Evolutionary conservation across 1,140 invertebrate genomes (phyloP), one percentile per base, ranked within the genome.

Genomic region (Leptinotarsa lineolata): DNA sequence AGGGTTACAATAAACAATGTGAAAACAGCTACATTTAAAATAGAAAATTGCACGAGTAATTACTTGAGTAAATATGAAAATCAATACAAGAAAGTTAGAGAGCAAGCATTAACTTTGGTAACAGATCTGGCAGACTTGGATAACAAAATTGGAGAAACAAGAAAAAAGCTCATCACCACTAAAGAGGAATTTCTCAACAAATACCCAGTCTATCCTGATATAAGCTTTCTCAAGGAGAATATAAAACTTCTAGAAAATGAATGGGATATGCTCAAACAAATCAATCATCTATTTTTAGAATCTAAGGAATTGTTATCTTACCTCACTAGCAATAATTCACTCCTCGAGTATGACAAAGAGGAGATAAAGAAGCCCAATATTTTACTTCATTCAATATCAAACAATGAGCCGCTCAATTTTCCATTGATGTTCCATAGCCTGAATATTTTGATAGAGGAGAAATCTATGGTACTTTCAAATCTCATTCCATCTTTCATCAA

Each of bases 1-100:
- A 74, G 71, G 54, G 68, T 61, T 22, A 64, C 68, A n/a, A 66
- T 76, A 58, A 68, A 70, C 60, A 67, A 72, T n/a, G 58, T 80
- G 30, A 72, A 74, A 24, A 75, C 39, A 46, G 60, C 48, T 45
- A 73, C 72, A 22, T 13, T 16, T 12, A 48, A 68, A 21, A 75
- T 74, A 66, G 71, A 78, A 61, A 65, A 65, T 13, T 18, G 59
- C 61, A 71, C 68, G 24, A 68, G 59, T 30, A 68, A 70, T 65
- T n/a, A 61, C 18, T 39, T 65, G 8, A n/a, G 61, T 6, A 58
- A 73, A 20, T 78, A 78, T 58, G 16, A 78, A 18, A 54, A 72
- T 30, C 48, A 72, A 12, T 68, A 46, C 48, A 24, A 67, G 13
- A 39, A 70, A 18, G 54, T 44, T 11, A 72, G 67, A 65, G 45